Evolutionary conservation across 2,113 vertebrate genomes (phyloP), one percentile per base, ranked within the genome.

Genomic region (Rhineura floridana): DNA sequence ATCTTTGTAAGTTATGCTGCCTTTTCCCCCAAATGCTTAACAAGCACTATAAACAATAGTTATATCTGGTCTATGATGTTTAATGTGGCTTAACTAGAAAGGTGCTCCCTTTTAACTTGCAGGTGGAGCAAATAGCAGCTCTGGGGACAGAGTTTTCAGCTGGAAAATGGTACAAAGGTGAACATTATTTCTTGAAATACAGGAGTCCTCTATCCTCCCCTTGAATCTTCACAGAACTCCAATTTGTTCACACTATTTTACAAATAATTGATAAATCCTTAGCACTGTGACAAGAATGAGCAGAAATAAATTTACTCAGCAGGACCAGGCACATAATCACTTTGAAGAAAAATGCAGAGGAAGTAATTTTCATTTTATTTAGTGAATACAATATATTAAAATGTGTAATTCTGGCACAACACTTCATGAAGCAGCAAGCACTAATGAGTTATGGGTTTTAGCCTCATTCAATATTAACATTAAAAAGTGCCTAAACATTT

Each of bases 331-430:
- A 67, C 28, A 42, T 65, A 11, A 39, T 73, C 62, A 23, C 65
- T 83, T 25, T 23, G 3, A 88, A 83, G 59, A 67, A 67, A 83
- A 13, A 70, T 4, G 1, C 59, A 77, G 44, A 19, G 6, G 13
- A 50, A 78, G 30, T 48, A 7, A 63, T 90, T 80, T 94, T 94
- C 91, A 85, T 96, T n/a, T 97, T 96, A 97, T 97, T 96, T 94
- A 94, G 83, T 95, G 96, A 96, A 96, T 96, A 97, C 93, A 96
- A 97, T 94, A 94, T 96, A 95, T 84, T 94, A 96, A 95, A 97
- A 77, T 91, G 95, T 96, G 95, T 94, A 97, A 70, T 94, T 95
- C 89, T 91, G 91, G 91, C 95, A 95, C 95, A 96, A 96, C 95
- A 95, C 92, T 92, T 80, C 93, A 93, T 92, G 84, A 93, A 65